Percentiles rank a stretch among this genome's conserved stretches.
phyloP scores from a whole-genome alignment of 1,140 invertebrate genomes.

The Cyclargus thomasi region DNA sequence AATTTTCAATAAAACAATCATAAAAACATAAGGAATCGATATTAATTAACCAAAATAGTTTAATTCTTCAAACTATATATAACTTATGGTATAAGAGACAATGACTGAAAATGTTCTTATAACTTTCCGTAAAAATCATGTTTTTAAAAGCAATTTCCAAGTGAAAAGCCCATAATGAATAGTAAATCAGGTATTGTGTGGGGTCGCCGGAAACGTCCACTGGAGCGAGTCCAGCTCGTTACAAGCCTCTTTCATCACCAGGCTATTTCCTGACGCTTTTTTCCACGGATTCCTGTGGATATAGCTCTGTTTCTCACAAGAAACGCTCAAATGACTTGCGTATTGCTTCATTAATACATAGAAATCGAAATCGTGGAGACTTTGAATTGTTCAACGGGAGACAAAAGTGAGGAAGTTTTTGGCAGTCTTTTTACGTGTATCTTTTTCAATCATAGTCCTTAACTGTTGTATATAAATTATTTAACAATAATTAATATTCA shows the following conservation, averaged over 20 bases:
- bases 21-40: too few relatives aligned
- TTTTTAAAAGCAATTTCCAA: slow-evolving; percentile 9
- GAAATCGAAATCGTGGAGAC: background rate
- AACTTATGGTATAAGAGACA: background rate
- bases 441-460: too few relatives aligned
- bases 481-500: too few relatives aligned
- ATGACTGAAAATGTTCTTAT: background rate
- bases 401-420: background rate
- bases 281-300: slow-evolving; percentile 30
- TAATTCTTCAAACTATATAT: too few relatives aligned
- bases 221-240: slow-evolving; percentile 52
- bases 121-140: background rate
- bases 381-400: too few relatives aligned
- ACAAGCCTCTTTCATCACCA: slow-evolving; percentile 48
- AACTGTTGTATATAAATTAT: too few relatives aligned
- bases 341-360: slow-evolving; percentile 16
- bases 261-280: slow-evolving; percentile 64
- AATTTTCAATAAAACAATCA: too few relatives aligned
- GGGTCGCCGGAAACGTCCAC: slow-evolving; percentile 50
- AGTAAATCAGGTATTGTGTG: slow-evolving; percentile 25
- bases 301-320: slow-evolving; percentile 34
- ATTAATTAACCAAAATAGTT: too few relatives aligned
- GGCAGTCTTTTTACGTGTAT: background rate
- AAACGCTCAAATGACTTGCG: slow-evolving; percentile 29
- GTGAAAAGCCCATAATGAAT: slow-evolving; percentile 23